These are phyloP conservation scores for Diorhabda sublineata DNA, from an alignment of 1,140 invertebrate genomes.

Conservation along the genomic window DNA sequence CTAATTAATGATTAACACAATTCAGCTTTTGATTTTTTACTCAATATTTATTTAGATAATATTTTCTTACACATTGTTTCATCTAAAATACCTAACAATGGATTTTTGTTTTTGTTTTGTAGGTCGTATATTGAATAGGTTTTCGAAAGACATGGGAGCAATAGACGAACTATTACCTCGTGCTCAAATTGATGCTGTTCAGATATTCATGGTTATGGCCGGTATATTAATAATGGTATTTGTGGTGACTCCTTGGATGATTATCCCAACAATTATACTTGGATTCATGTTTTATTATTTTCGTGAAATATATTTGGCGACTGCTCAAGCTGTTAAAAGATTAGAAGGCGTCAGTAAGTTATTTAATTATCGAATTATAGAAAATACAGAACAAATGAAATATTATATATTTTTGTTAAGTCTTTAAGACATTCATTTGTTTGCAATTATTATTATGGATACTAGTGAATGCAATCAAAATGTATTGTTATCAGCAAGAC, in stretches of 20 bases:
- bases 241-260: constrained; percentile 68
- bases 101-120: background rate
- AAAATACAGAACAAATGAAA: no score
- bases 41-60: no score
- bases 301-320: constrained; percentile 73
- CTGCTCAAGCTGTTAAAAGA: constrained; percentile 80
- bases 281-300: constrained; percentile 67
- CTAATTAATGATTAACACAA: no score
- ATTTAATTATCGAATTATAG: background rate
- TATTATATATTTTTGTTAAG: no score
- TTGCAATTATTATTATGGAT: no score
- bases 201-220: constrained; percentile 56
- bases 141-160: constrained; percentile 74
- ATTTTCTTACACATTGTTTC: no score
- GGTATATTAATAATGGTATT: constrained; percentile 62
- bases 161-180: constrained; percentile 85
- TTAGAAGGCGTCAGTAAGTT: constrained; percentile 66
- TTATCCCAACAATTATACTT: constrained; percentile 66
- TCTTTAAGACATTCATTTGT: no score
- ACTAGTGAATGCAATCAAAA: no score
- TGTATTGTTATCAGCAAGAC: no score
- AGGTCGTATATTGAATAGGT: constrained; percentile 65
- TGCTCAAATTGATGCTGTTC: constrained; percentile 71
- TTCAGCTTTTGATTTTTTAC: no score
- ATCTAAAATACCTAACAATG: no score